A percentile compares a stretch with the other conserved stretches of the same genome.
Conservation (phyloP, 2,888 invertebrate genomes). For the Tolmerus cingulatus region DNA sequence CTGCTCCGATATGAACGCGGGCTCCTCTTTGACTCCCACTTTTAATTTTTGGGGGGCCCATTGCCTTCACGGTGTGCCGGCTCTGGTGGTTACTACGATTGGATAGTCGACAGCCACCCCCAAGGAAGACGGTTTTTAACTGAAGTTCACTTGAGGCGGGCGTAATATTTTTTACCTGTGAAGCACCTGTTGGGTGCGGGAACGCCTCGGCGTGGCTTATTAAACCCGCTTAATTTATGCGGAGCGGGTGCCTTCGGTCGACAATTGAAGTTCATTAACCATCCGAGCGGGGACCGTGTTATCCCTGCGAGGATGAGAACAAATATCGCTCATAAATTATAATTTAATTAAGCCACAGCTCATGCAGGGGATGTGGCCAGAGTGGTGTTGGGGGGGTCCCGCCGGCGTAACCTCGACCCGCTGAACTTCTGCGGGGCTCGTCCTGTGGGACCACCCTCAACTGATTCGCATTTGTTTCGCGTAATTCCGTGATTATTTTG, state of each 20-base stretch:
- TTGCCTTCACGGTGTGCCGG: slow-evolving; percentile 3
- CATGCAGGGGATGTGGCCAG: neutral
- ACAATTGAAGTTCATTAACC: slow-evolving; percentile 28
- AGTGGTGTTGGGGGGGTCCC: neutral
- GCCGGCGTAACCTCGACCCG: slow-evolving; percentile 5
- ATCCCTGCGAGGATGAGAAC: neutral
- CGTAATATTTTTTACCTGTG: neutral
- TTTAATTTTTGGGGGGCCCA: neutral
- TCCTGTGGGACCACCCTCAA: neutral
- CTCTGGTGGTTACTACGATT: neutral
- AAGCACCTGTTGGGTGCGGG: neutral
- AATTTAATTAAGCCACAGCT: slow-evolving; percentile 30
- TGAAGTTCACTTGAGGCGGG: neutral
- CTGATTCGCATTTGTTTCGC: slow-evolving; percentile 4
- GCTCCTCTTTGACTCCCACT: neutral
- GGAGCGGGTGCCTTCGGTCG: neutral
- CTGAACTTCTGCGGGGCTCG: neutral
- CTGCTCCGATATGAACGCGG: neutral
- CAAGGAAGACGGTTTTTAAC: neutral
- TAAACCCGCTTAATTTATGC: neutral
- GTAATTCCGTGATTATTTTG: neutral
- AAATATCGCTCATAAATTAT: slow-evolving; percentile 38
- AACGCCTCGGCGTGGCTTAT: neutral
- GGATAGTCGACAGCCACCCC: neutral
- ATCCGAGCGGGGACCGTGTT: neutral